A percentile compares a stretch with the other conserved stretches of the same genome.
These are phyloP conservation scores for Nomada fucata DNA, from an alignment of 2,888 invertebrate species.

Conservation along the genomic window DNA sequence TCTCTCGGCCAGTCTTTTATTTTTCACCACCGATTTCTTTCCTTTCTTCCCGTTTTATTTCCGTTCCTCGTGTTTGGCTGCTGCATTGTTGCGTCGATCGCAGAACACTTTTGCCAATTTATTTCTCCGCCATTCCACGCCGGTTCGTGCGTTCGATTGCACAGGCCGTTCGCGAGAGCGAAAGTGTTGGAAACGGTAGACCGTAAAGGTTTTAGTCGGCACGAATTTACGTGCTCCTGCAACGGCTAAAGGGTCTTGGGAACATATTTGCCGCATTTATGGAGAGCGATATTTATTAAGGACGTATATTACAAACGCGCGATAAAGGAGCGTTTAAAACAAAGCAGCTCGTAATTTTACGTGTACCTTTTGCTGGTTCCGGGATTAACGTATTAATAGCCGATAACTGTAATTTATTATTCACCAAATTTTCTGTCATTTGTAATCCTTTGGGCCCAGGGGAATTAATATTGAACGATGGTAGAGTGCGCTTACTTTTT, in stretches of 20 bases:
- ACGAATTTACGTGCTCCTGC: conserved; percentile 28
- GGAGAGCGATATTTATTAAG: conserved; percentile 45
- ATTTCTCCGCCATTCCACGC: conserved; percentile 41
- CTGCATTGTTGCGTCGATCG: conserved; percentile 26
- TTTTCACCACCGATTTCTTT: background rate
- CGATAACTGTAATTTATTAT: conserved; percentile 55
- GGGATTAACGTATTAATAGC: conserved; percentile 48
- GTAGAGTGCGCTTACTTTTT: background rate
- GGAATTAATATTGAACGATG: conserved; percentile 31
- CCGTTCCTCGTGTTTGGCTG: background rate
- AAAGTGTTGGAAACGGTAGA: background rate
- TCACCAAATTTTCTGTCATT: conserved; percentile 24
- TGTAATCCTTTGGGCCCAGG: conserved; percentile 35
- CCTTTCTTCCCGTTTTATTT: too few species aligned
- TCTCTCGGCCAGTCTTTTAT: background rate
- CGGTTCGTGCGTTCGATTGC: conserved; percentile 7
- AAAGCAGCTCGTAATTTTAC: conserved; percentile 19
- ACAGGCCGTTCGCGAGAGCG: conserved; percentile 19
- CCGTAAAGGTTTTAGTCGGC: conserved; percentile 25
- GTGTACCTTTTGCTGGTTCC: background rate
- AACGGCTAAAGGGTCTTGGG: conserved; percentile 28
- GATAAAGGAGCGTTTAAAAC: conserved; percentile 23
- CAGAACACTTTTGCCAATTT: conserved; percentile 46
- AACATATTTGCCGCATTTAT: conserved; percentile 45
- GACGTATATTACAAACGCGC: conserved; percentile 34